These are phyloP conservation scores for Nerophis ophidion DNA, from an alignment of 2,113 vertebrate genomes.

Conservation along the genomic window DNA sequence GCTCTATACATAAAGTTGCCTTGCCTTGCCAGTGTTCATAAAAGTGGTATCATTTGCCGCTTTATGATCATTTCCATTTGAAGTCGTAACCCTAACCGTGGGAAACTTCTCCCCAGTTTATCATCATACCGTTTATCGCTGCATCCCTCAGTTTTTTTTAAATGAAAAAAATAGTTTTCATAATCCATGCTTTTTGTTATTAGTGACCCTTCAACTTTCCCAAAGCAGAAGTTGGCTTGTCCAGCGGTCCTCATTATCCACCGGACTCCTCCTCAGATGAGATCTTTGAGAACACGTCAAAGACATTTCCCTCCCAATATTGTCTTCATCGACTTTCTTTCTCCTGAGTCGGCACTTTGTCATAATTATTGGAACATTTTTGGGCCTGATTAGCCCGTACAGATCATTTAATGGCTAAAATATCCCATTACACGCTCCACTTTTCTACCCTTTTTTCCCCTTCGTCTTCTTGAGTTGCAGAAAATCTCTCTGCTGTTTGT, in stretches of 20 bases:
- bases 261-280: not conserved
- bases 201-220: not conserved
- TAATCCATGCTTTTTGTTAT: too few species aligned
- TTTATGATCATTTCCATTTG: too few species aligned
- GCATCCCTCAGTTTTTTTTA: too few species aligned
- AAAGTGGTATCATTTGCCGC: too few species aligned
- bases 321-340: too few species aligned
- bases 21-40: too few species aligned
- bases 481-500: slow-evolving; percentile 39
- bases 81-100: too few species aligned
- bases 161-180: too few species aligned
- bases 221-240: not conserved
- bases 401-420: slow-evolving; percentile 14
- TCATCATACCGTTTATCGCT: too few species aligned
- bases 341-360: not conserved
- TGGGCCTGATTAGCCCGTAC: not conserved
- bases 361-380: slow-evolving; percentile 1
- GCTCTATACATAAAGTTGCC: too few species aligned
- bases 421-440: slow-evolving; percentile 6
- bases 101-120: too few species aligned
- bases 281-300: not conserved
- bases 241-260: not conserved
- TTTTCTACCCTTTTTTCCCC: slow-evolving; percentile 7
- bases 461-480: slow-evolving; percentile 11
- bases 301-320: not conserved